Percentiles rank a stretch among this genome's conserved stretches.
Conservation (phyloP, 2,797 vertebrate genomes). For the Melanotaenia boesemani region DNA sequence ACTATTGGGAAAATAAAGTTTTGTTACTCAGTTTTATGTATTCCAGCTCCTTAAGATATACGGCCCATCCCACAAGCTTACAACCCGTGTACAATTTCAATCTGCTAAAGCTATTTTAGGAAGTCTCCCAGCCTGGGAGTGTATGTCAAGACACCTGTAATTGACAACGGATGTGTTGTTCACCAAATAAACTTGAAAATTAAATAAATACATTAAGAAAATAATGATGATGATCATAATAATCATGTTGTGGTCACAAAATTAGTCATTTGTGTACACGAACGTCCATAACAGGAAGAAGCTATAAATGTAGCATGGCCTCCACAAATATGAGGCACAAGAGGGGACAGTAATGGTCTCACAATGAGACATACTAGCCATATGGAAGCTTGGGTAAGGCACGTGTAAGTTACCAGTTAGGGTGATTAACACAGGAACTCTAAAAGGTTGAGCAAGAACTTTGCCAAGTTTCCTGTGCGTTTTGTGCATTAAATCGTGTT, state of each 20-base stretch:
- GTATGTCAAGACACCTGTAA: constrained; percentile 74
- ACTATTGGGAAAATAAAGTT: background rate
- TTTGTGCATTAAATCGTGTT: background rate
- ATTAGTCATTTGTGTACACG: background rate
- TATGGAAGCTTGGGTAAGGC: constrained; percentile 56
- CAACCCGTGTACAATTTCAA: constrained; percentile 76
- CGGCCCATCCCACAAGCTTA: constrained; percentile 43
- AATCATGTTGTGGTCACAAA: background rate
- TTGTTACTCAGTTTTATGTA: constrained; percentile 18
- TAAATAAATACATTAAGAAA: background rate
- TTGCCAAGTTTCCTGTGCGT: background rate
- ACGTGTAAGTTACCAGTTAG: constrained; percentile 60
- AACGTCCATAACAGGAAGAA: background rate
- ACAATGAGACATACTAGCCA: constrained; percentile 42
- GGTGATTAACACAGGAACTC: constrained; percentile 21
- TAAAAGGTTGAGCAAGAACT: background rate
- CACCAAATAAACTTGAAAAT: background rate
- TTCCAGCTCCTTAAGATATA: constrained; percentile 30
- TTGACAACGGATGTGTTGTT: constrained; percentile 54
- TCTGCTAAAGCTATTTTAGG: constrained; percentile 81
- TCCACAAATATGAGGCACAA: constrained; percentile 30
- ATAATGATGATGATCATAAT: too few relatives aligned
- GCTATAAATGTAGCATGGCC: background rate
- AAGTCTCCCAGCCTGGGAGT: constrained; percentile 64
- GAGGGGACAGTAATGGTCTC: constrained; percentile 22